Conservation (phyloP, 2,113 vertebrate genomes). For the Willisornis vidua region DNA sequence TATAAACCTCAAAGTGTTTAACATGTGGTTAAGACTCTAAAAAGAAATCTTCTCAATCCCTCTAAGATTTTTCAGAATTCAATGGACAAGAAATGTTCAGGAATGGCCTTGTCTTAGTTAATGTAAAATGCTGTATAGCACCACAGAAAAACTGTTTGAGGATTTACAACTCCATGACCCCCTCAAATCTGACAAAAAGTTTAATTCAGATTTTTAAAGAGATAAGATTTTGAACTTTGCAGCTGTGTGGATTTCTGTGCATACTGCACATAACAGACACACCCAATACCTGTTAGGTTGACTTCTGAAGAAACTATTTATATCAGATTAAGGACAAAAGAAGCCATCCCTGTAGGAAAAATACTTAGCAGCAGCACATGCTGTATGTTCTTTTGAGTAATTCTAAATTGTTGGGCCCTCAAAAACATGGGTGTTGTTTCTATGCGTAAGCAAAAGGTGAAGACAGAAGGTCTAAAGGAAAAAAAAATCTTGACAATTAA, state of each 20-base stretch:
- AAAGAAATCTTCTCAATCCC: background rate
- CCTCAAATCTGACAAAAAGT: background rate
- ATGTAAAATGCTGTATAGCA: background rate
- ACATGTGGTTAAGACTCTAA: background rate
- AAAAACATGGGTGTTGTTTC: background rate
- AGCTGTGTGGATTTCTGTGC: background rate
- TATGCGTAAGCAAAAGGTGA: background rate
- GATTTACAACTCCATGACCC: background rate
- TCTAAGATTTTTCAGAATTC: background rate
- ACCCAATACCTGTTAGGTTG: background rate
- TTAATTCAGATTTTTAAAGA: background rate
- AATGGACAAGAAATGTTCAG: background rate
- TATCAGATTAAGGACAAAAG: background rate
- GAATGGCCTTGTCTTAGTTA: background rate
- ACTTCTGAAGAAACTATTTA: background rate
- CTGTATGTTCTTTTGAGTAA: background rate
- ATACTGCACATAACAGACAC: background rate
- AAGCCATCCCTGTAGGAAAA: background rate
- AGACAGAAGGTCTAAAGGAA: background rate
- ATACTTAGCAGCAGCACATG: background rate
- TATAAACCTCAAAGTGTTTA: background rate
- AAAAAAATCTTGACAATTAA: background rate
- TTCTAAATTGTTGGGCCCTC: background rate
- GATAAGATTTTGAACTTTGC: background rate
- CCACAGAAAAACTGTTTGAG: background rate